These are phyloP conservation scores for Ochotona princeps DNA, from an alignment of 2,113 vertebrate genomes.

Conservation along the genomic window DNA sequence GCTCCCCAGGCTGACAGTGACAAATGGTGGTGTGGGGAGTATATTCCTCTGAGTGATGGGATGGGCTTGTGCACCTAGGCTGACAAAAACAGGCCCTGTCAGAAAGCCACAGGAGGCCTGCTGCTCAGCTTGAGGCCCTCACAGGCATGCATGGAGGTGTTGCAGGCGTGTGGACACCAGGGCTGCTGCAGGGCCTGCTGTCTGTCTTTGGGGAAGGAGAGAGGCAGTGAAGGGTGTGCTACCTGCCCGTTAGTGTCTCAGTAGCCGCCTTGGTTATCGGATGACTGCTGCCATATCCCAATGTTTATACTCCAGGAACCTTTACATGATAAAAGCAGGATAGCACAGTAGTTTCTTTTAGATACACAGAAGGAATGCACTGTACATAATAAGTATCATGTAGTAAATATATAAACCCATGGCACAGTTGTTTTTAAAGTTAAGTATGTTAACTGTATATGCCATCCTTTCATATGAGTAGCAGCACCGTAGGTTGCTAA, in stretches of 20 bases:
- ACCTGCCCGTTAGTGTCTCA: background rate
- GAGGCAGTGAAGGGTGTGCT: background rate
- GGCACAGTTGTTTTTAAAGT: no score
- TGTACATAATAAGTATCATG: no score
- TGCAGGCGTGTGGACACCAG: background rate
- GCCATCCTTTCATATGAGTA: no score
- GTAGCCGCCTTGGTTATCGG: no score
- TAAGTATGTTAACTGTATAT: no score
- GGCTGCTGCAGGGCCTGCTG: background rate
- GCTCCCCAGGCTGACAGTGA: slow-evolving; percentile 84
- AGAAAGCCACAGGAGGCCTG: slow-evolving; percentile 49
- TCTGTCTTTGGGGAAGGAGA: background rate
- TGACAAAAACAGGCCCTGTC: slow-evolving; percentile 70
- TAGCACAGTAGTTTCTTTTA: background rate
- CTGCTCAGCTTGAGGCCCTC: slow-evolving; percentile 51
- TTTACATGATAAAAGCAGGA: background rate
- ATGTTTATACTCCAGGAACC: background rate
- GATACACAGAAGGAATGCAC: no score
- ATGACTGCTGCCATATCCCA: background rate
- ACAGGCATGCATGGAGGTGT: fast-evolving
- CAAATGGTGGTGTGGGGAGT: slow-evolving; percentile 82
- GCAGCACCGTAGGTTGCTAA: no score
- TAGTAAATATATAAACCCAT: no score
- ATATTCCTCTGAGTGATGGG: slow-evolving; percentile 79
- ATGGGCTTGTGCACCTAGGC: slow-evolving; percentile 52